Evolutionary conservation across 2,888 invertebrate species (phyloP), one percentile per base, ranked within the genome.

Genomic region (Spodoptera exigua): DNA sequence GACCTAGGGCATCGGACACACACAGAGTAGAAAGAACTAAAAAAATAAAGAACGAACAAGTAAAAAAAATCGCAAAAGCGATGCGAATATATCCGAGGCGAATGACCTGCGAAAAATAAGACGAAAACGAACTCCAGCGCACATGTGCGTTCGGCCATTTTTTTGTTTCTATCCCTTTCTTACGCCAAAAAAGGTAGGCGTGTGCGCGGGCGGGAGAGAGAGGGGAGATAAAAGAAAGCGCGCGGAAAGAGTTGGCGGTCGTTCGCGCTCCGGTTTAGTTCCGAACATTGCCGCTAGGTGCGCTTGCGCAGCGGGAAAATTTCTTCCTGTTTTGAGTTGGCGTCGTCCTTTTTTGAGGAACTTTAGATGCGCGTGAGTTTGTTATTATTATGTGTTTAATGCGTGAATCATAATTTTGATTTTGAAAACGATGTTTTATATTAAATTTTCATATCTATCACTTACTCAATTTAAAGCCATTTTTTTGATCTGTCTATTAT

Each of bases 21-120:
- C 87, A 86, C 86, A 76, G 81, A 78, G 81, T 72, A 77, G 85
- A 85, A 85, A 81, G 79, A 81, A 84, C 79, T 81, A 87, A 89
- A 88, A 87, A 85, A 81, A 27, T 27, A 81, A 73, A 76, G 81
- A 85, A 45, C 36, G 66, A 80, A 71, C 71, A 69, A 67, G 77
- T 70, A 72, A 79, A 79, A 89, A 88, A 86, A 80, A 80, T 70
- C 73, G 77, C 84, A 78, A 83, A 80, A 75, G 70, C 76, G 76
- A 80, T 82, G 84, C 89, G 89, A 91, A 92, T 90, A 91, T 88
- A 87, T 86, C 86, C 88, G 86, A 87, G 93, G 91, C 83, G 84
- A 93, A 92, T 86, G 92, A 92, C 89, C 92, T 86, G 89, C 92
- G 88, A 94, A 94, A 93, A 93, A 92, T 87, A 93, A 92, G 87